These are phyloP conservation scores for Stramonita haemastoma DNA, from an alignment of 2,888 invertebrate species.

Conservation along the genomic window DNA sequence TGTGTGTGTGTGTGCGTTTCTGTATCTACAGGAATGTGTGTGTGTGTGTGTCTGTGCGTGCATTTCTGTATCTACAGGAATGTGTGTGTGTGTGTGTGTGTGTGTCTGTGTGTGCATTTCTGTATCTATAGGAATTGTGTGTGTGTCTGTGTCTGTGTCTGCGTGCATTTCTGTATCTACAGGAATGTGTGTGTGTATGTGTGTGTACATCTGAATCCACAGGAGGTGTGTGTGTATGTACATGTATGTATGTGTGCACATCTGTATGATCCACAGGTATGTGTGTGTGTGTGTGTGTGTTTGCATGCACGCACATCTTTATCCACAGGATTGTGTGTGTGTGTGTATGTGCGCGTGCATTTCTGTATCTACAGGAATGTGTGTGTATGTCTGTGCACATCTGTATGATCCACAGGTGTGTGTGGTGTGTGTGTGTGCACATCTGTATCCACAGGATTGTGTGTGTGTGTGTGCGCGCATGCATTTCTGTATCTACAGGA, in stretches of 20 bases:
- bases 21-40: neutral
- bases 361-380: neutral
- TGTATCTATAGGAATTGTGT: neutral
- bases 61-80: neutral
- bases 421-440: neutral
- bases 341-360: neutral
- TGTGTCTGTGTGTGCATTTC: neutral
- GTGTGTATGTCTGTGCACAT: neutral
- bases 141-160: neutral
- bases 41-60: neutral
- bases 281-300: constrained; percentile 1
- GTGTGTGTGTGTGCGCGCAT: neutral
- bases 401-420: neutral
- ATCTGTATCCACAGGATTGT: neutral
- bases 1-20: neutral
- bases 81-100: neutral
- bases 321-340: neutral
- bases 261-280: neutral
- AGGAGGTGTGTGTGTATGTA: neutral
- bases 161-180: neutral
- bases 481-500: neutral
- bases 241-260: neutral
- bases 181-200: neutral
- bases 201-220: neutral
- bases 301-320: neutral